These are phyloP conservation scores for Cremastinae sp. DNA, from an alignment of 2,888 invertebrate genomes.

Conservation along the genomic window DNA sequence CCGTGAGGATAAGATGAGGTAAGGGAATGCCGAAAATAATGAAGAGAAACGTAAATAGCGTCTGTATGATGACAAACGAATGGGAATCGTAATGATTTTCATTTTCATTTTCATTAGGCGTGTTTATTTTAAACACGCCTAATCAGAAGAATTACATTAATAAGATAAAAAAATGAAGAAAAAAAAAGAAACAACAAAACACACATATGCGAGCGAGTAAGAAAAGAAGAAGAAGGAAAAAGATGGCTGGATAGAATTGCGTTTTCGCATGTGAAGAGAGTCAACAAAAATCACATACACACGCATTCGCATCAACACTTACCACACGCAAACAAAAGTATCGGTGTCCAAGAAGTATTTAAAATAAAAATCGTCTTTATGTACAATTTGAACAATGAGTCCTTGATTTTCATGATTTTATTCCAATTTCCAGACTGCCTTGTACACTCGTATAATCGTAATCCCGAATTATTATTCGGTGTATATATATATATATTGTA, in stretches of 20 bases:
- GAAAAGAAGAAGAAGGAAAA: constrained; percentile 32
- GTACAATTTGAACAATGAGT: constrained; percentile 74
- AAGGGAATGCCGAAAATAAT: constrained; percentile 63
- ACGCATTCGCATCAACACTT: constrained; percentile 34
- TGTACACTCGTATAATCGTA: neutral
- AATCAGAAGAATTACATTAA: constrained; percentile 55
- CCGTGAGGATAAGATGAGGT: constrained; percentile 26
- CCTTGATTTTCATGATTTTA: constrained; percentile 11
- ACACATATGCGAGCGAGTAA: constrained; percentile 28
- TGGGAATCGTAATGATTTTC: constrained; percentile 52
- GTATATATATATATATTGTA: too few relatives aligned
- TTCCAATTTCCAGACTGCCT: neutral
- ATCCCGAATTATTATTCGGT: neutral
- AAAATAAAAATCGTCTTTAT: constrained; percentile 79
- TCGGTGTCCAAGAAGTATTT: constrained; percentile 78
- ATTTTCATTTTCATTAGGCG: too few relatives aligned
- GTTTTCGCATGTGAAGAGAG: constrained; percentile 63
- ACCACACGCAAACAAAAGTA: constrained; percentile 71
- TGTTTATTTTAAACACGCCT: constrained; percentile 60
- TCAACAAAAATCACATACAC: constrained; percentile 45
- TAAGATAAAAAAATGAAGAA: constrained; percentile 42
- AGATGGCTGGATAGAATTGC: constrained; percentile 34
- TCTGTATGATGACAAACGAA: constrained; percentile 60
- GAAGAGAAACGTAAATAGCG: constrained; percentile 63
- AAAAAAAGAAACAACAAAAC: constrained; percentile 34